Evolutionary conservation across 2,113 vertebrate genomes (phyloP).

Genomic region (Mola mola): DNA sequence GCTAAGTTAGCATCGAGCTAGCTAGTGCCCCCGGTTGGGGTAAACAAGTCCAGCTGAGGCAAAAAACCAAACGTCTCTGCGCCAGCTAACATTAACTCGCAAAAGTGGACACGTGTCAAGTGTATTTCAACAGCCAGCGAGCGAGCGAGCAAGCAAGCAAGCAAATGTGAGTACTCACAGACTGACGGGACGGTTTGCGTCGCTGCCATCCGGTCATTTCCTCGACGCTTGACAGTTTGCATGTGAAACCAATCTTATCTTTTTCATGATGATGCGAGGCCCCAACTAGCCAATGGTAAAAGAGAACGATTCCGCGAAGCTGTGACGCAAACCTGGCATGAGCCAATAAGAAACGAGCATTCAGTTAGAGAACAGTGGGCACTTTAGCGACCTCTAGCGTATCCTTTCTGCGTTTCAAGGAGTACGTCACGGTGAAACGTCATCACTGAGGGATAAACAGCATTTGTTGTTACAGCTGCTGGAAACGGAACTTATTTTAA

Average conservation of each 20-base stretch:
- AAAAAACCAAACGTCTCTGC: fast-evolving
- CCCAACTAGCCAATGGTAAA: constrained; percentile 39
- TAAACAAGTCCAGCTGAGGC: constrained; percentile 30
- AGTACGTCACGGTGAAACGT: too few relatives aligned
- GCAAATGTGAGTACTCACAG: constrained; percentile 53
- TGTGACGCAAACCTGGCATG: neutral
- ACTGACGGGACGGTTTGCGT: neutral
- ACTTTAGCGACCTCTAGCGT: constrained; percentile 34
- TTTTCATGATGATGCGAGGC: neutral
- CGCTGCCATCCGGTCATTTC: constrained; percentile 34
- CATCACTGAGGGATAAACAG: too few relatives aligned
- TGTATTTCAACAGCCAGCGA: fast-evolving
- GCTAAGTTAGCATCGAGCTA: constrained; percentile 50
- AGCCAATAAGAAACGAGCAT: constrained; percentile 37
- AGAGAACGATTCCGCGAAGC: fast-evolving
- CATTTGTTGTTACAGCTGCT: too few relatives aligned
- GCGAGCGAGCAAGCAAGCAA: too few relatives aligned
- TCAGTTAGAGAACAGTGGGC: too few relatives aligned
- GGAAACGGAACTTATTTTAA: too few relatives aligned
- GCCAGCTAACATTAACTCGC: fast-evolving
- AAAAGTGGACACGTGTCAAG: fast-evolving
- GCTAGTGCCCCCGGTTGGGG: constrained; percentile 5
- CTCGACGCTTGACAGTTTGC: constrained; percentile 57
- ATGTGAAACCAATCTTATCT: constrained; percentile 50
- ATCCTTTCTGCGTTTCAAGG: neutral